phyloP scores from a whole-genome alignment of 2,113 vertebrate genomes.

The Cercopithecus mona region DNA sequence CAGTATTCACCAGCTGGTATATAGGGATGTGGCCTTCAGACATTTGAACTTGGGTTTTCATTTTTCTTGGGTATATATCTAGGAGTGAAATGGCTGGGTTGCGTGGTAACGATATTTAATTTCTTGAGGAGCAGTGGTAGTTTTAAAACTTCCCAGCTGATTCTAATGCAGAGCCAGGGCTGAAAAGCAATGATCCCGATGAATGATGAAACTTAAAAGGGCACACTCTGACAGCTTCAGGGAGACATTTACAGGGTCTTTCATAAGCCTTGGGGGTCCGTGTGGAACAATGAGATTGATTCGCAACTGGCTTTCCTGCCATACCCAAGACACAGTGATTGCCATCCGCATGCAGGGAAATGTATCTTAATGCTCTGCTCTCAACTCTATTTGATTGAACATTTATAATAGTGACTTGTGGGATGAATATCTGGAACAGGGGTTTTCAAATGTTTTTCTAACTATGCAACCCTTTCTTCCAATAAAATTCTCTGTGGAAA shows the following conservation, averaged over 20 bases:
- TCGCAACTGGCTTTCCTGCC: not conserved
- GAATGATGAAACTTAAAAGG: not conserved
- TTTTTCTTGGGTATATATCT: not conserved
- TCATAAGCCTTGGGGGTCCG: not conserved
- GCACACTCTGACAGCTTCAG: not conserved
- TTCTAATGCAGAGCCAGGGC: not conserved
- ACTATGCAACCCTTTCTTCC: not conserved
- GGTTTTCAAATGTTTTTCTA: not conserved
- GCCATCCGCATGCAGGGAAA: not conserved
- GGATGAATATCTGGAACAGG: not conserved
- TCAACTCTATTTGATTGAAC: not conserved
- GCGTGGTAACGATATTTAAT: not conserved
- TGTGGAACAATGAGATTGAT: not conserved
- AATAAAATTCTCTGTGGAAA: not conserved
- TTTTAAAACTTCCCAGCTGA: not conserved
- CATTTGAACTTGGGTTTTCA: not conserved
- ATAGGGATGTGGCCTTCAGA: too few relatives aligned
- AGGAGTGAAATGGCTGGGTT: not conserved
- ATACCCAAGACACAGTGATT: not conserved
- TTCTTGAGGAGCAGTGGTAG: not conserved
- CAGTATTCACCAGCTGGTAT: too few relatives aligned
- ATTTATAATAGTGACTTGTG: not conserved
- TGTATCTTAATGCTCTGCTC: not conserved
- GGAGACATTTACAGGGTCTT: not conserved
- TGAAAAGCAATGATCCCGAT: not conserved